These are phyloP conservation scores for Eulacestoma nigropectus DNA, from an alignment of 2,113 vertebrate species.

Conservation along the genomic window DNA sequence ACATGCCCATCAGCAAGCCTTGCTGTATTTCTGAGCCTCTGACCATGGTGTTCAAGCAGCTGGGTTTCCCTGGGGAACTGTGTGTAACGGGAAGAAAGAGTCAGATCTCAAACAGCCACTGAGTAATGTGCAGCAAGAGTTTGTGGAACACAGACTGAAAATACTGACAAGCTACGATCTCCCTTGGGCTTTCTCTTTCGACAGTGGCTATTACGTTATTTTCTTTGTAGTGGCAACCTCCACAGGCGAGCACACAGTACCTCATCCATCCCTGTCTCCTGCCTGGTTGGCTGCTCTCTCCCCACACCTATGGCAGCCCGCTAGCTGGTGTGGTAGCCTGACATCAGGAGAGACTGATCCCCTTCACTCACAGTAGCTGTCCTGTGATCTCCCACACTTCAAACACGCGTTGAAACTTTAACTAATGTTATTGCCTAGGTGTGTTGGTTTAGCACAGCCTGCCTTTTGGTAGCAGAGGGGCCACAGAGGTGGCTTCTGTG, in stretches of 20 bases:
- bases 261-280: neutral
- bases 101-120: neutral
- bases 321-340: neutral
- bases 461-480: fast-evolving
- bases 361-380: neutral
- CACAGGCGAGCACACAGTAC: too few relatives aligned
- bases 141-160: neutral
- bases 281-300: fast-evolving
- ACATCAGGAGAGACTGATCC: neutral
- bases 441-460: neutral
- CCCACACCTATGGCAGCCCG: neutral
- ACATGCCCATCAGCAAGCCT: neutral
- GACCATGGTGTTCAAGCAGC: neutral
- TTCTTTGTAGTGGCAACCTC: neutral
- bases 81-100: fast-evolving
- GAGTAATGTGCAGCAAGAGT: neutral
- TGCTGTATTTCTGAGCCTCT: neutral
- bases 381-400: neutral
- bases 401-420: neutral
- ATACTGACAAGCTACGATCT: neutral
- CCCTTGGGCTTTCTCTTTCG: neutral
- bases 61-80: neutral
- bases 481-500: neutral
- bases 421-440: neutral
- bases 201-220: neutral